A percentile compares a stretch with the other conserved stretches of the same genome.
These are phyloP conservation scores for Ochotona curzoniae DNA, from an alignment of 2,113 vertebrate genomes.

Conservation along the genomic window DNA sequence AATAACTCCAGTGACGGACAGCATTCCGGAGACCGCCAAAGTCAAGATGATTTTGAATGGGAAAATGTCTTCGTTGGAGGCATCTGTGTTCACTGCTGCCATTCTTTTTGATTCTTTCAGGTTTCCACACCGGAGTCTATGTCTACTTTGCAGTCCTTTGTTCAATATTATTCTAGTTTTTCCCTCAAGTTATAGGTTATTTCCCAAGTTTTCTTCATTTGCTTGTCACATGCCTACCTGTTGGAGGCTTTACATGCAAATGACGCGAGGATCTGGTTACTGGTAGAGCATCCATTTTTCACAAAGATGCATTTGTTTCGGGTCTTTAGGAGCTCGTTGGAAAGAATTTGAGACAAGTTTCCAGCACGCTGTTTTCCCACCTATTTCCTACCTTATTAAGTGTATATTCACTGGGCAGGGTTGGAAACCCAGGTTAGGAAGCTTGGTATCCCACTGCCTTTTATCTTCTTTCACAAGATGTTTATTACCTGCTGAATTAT, in stretches of 20 bases:
- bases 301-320: conserved; percentile 44
- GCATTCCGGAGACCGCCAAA: background rate
- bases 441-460: background rate
- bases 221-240: conserved; percentile 28
- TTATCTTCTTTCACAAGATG: background rate
- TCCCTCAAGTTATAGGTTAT: background rate
- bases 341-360: background rate
- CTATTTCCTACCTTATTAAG: background rate
- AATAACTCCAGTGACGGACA: background rate
- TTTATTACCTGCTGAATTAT: background rate
- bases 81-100: background rate
- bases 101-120: conserved; percentile 9
- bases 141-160: background rate
- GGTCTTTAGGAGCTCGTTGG: background rate
- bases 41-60: background rate
- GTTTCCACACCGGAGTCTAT: background rate
- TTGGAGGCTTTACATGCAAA: conserved; percentile 67
- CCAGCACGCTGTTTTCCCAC: background rate
- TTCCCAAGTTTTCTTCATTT: conserved; percentile 68
- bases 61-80: rapidly evolving
- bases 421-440: background rate
- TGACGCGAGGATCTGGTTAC: conserved; percentile 55
- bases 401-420: background rate
- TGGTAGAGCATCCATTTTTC: conserved; percentile 35
- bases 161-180: background rate